These are phyloP conservation scores for Megaceryle torquata DNA, from an alignment of 2,113 vertebrate genomes.

Conservation along the genomic window DNA sequence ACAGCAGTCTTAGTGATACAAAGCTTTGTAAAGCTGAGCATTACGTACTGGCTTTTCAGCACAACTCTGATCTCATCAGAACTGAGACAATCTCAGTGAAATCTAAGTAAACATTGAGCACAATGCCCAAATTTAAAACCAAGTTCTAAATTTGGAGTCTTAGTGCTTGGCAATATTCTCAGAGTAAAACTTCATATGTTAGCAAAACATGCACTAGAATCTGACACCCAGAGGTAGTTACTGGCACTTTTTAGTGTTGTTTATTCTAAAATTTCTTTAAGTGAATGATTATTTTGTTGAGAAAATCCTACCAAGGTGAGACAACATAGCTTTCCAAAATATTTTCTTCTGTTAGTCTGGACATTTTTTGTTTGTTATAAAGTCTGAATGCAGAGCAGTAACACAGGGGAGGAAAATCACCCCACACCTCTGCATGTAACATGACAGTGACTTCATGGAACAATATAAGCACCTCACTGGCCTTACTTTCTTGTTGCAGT, in stretches of 20 bases:
- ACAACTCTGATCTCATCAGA: not conserved
- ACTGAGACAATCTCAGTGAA: not conserved
- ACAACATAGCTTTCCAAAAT: not conserved
- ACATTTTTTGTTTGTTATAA: not conserved
- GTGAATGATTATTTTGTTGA: not conserved
- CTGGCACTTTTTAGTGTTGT: not conserved
- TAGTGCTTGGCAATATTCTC: not conserved
- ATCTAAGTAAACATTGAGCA: not conserved
- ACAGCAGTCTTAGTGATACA: not conserved
- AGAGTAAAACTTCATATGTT: not conserved
- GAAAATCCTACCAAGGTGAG: not conserved
- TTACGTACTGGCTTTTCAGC: not conserved
- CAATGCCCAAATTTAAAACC: not conserved
- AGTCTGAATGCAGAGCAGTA: not conserved
- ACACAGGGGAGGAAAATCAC: not conserved
- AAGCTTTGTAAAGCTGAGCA: not conserved
- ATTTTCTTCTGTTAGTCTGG: not conserved
- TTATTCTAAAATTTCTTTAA: not conserved
- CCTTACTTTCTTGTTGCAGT: not conserved
- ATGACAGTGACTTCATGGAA: not conserved
- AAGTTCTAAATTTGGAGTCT: not conserved
- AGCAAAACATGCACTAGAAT: not conserved
- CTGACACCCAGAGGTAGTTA: not conserved
- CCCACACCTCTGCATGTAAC: accelerated
- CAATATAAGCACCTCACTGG: not conserved